Percentiles rank a stretch among this genome's conserved stretches.
These are phyloP conservation scores for Tetranychus piercei DNA, from an alignment of 2,888 invertebrate genomes.

Conservation along the genomic window DNA sequence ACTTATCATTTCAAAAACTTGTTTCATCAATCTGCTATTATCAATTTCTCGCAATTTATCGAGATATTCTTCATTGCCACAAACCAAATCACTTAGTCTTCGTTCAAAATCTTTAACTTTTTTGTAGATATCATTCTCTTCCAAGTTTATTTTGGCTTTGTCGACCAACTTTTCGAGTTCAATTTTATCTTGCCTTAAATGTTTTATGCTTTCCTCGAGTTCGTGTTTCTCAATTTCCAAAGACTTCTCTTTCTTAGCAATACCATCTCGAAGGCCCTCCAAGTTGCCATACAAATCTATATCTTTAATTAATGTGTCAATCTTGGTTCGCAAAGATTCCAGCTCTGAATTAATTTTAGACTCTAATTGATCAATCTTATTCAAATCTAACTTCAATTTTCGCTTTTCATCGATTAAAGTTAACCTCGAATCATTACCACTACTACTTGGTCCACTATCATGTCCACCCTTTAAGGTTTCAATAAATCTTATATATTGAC, in stretches of 20 bases:
- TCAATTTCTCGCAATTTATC: conserved; percentile 12
- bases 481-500: conserved; percentile 16
- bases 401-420: conserved; percentile 19
- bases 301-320: conserved; percentile 10
- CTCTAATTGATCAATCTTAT: conserved; percentile 21
- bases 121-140: conserved; percentile 16
- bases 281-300: conserved; percentile 20
- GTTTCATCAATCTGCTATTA: conserved; percentile 16
- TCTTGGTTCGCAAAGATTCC: conserved; percentile 17
- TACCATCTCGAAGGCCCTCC: conserved; percentile 14
- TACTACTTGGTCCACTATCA: neutral
- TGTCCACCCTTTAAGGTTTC: conserved; percentile 15
- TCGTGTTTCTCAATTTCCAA: conserved; percentile 12
- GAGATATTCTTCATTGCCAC: conserved; percentile 16
- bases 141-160: conserved; percentile 9
- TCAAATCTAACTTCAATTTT: conserved; percentile 21
- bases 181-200: conserved; percentile 10
- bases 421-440: neutral
- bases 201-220: neutral
- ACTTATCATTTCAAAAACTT: conserved; percentile 19
- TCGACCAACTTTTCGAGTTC: conserved; percentile 8
- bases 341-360: conserved; percentile 17
- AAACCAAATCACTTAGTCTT: conserved; percentile 15
- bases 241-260: conserved; percentile 12
- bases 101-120: conserved; percentile 14